Evolutionary conservation across 1,140 invertebrate species (phyloP).

Genomic region (Liolophura sinensis): DNA sequence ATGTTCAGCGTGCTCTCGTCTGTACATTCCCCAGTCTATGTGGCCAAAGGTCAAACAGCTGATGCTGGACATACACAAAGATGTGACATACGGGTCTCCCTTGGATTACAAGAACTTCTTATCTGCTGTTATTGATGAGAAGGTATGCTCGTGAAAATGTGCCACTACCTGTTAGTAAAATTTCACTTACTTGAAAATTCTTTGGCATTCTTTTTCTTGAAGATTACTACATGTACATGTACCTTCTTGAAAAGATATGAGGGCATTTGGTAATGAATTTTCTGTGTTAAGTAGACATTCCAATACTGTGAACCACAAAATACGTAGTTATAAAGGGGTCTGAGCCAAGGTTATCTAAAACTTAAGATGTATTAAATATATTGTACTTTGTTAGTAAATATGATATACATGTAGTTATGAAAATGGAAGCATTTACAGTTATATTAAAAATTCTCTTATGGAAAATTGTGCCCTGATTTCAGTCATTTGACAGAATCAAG

Average conservation of each 20-base stretch:
- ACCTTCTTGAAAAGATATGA: no score
- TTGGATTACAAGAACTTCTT: constrained; percentile 82
- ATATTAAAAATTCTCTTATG: no score
- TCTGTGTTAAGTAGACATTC: no score
- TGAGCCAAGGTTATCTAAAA: no score
- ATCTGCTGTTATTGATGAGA: constrained; percentile 94
- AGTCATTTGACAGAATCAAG: constrained; percentile 86
- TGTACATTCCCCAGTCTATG: constrained; percentile 91
- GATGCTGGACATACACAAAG: constrained; percentile 48
- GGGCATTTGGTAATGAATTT: no score
- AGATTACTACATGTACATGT: not conserved
- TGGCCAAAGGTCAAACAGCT: constrained; percentile 74
- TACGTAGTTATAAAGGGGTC: no score
- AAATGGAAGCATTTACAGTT: no score
- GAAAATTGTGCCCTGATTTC: no score
- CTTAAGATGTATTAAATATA: no score
- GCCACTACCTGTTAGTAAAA: not conserved
- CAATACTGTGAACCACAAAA: no score
- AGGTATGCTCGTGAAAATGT: constrained; percentile 46
- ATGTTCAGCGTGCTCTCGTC: constrained; percentile 95
- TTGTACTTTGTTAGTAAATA: no score
- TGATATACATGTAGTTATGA: no score
- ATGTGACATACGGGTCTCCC: constrained; percentile 82
- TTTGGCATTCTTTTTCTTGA: not conserved
- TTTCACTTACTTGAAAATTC: not conserved